Evolutionary conservation across 2,113 vertebrate species (phyloP), one percentile per base, ranked within the genome.

Genomic region (Micromys minutus): DNA sequence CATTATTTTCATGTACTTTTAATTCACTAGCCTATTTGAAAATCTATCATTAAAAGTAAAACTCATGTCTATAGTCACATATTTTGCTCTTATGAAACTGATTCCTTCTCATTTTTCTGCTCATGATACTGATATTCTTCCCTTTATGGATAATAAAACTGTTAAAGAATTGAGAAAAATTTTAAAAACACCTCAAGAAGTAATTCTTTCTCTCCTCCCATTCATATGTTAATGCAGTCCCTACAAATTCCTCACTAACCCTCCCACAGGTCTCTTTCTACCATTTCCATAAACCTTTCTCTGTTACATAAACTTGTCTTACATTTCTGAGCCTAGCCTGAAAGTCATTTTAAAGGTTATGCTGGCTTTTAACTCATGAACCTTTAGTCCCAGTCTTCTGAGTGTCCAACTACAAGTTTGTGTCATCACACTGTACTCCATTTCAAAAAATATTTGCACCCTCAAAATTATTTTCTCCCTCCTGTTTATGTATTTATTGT

Each of bases 11-110:
- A 74, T 47, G 42, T 81, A 91, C 39, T 95, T 95, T 81, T 91
- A 86, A 81, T 81, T n/a, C 50, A 81, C 79, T 91, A 85, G 77
- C 24, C 39, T 96, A 72, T 47, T 89, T 94, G 36, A 89, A 94
- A 95, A 92, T 74, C 26, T 50, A 90, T 89, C 83, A 94, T 55
- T 90, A 77, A 92, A 74, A 87, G 42, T 89, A n/a, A 85, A 85
- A 93, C 63, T 57, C 47, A 67, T 87, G 39, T 87, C 57, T 39
- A 93, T 93, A 81, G 67, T 77, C 45, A 96, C 71, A 91, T 17
- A 45, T 42, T 87, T 69, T 65, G 34, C 39, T 47, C 88, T 95
- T 76, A 36, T 42, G 88, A 75, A 91, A 90, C 42, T 90, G 10
- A 96, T 75, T 83, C 36, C 50, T 71, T 88, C 77, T 81, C 74